A percentile compares a stretch with the other conserved stretches of the same genome.
Evolutionary conservation across 2,888 invertebrate species (phyloP).

Genomic region (Stegophylla sp.): DNA sequence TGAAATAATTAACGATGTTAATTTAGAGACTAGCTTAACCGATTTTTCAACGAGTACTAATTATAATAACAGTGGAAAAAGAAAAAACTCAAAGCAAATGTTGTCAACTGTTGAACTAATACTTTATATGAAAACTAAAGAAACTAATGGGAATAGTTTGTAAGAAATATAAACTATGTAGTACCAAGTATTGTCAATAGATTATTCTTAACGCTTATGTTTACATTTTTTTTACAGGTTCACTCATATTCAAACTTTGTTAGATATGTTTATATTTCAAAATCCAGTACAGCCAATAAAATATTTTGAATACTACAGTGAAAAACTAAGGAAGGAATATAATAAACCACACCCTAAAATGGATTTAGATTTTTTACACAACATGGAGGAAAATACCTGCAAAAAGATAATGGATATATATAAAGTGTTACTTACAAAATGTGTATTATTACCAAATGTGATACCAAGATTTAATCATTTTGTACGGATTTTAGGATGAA

Average conservation of each 20-base stretch:
- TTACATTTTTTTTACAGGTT: background rate
- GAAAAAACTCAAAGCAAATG: background rate
- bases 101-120: background rate
- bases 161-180: background rate
- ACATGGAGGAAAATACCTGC: background rate
- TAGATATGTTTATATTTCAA: slow-evolving; percentile 48
- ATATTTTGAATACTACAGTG: slow-evolving; percentile 54
- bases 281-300: slow-evolving; percentile 30
- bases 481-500: background rate
- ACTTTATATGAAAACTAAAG: slow-evolving; percentile 12
- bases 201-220: background rate
- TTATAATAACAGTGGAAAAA: background rate
- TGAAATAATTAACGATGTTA: background rate
- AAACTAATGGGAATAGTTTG: slow-evolving; percentile 26
- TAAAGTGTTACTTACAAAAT: slow-evolving; percentile 5
- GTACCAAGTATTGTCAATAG: background rate
- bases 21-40: background rate
- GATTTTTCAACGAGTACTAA: background rate
- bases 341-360: background rate
- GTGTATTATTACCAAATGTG: too few species aligned
- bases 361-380: slow-evolving; percentile 28
- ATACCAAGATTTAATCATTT: background rate
- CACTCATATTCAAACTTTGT: slow-evolving; percentile 23
- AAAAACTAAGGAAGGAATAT: slow-evolving; percentile 30
- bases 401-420: slow-evolving; percentile 11